phyloP scores from a whole-genome alignment of 35 echinoderm and acorn worm species.

The Lytechinus pictus region DNA sequence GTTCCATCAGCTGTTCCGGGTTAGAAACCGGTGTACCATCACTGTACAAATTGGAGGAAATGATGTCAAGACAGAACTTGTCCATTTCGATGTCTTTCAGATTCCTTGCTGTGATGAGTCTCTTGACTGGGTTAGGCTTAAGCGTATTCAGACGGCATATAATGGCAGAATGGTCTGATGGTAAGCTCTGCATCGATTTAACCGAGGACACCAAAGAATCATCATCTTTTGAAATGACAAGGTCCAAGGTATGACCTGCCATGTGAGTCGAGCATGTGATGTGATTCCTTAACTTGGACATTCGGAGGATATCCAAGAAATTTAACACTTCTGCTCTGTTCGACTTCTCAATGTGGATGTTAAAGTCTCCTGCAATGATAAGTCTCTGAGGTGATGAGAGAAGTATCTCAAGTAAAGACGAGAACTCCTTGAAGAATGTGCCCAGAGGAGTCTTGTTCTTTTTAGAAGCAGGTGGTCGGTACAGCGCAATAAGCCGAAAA shows the following conservation, averaged over 20 bases:
- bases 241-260: conserved; percentile 39
- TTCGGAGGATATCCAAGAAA: conserved; percentile 6
- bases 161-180: conserved; percentile 47
- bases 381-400: background rate
- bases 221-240: background rate
- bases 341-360: background rate
- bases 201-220: background rate
- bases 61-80: conserved; percentile 36
- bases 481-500: conserved; percentile 11
- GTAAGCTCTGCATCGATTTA: background rate
- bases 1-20: conserved; percentile 18
- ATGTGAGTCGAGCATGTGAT: conserved; percentile 20
- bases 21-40: background rate
- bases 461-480: conserved; percentile 26
- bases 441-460: background rate
- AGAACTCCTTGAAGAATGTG: background rate
- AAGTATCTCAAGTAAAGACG: background rate
- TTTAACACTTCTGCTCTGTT: background rate
- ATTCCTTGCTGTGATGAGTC: background rate
- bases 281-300: conserved; percentile 16
- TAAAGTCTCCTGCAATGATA: conserved; percentile 39
- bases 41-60: conserved; percentile 17
- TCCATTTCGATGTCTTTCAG: conserved; percentile 39
- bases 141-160: conserved; percentile 22
- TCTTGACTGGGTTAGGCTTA: conserved; percentile 20